These are phyloP conservation scores for Alviniconcha marisindica DNA, from an alignment of 1,140 invertebrate genomes.

Conservation along the genomic window DNA sequence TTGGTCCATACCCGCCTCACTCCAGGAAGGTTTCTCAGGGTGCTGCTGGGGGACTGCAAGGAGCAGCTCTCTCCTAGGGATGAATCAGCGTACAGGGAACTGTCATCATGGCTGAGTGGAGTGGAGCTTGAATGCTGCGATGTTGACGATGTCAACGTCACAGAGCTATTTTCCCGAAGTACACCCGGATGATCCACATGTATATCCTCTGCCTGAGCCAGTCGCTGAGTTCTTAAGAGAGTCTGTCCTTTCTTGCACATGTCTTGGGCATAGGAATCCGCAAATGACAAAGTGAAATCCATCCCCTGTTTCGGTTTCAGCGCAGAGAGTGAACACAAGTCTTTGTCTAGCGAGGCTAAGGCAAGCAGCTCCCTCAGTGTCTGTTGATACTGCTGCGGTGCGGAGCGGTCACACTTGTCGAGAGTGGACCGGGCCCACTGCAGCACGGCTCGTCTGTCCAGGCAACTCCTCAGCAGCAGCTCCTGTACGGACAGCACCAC, in stretches of 20 bases:
- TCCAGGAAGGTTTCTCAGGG: neutral
- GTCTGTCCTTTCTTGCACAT: neutral
- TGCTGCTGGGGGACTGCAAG: neutral
- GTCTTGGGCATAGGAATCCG: neutral
- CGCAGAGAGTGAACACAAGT: neutral
- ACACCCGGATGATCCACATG: neutral
- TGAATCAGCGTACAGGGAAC: neutral
- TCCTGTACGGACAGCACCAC: constrained; percentile 33
- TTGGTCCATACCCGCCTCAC: neutral
- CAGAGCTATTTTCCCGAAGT: neutral
- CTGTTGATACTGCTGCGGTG: neutral
- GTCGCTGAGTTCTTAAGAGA: neutral
- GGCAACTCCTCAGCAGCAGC: constrained; percentile 6
- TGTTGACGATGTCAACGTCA: neutral
- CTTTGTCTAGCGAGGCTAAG: neutral
- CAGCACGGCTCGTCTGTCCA: neutral
- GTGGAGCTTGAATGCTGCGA: neutral
- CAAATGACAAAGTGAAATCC: constrained; percentile 34
- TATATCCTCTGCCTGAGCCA: neutral
- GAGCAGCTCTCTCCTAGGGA: neutral
- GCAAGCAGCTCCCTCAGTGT: neutral
- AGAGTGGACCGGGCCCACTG: neutral
- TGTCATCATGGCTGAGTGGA: neutral
- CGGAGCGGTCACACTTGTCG: neutral
- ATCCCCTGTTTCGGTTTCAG: neutral